phyloP scores from a whole-genome alignment of 2,888 invertebrate genomes.

The Brenthis daphne region DNA sequence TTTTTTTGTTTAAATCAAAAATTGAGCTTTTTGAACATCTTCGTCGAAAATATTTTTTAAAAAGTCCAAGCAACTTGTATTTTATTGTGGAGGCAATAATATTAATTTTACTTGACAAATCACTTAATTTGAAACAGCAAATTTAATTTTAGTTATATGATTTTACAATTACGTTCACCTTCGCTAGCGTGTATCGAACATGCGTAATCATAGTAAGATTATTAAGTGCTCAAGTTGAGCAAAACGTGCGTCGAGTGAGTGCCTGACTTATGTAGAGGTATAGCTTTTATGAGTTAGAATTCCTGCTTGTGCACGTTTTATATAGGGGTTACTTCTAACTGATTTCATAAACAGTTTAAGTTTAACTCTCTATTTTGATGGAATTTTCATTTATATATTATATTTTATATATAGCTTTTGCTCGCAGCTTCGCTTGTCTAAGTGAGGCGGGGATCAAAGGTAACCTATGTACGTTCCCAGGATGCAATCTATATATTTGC shows the following conservation, averaged over 20 bases:
- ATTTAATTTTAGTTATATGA: neutral
- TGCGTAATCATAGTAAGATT: neutral
- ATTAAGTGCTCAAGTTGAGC: neutral
- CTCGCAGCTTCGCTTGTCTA: too few relatives aligned
- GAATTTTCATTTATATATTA: neutral
- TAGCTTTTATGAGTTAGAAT: neutral
- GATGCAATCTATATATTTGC: too few relatives aligned
- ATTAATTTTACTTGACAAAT: too few relatives aligned
- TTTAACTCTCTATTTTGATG: neutral
- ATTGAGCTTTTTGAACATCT: too few relatives aligned
- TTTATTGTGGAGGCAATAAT: too few relatives aligned
- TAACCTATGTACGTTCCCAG: too few relatives aligned
- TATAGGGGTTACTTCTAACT: neutral
- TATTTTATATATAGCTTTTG: neutral
- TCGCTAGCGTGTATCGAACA: slow-evolving; percentile 5
- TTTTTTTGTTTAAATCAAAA: too few relatives aligned
- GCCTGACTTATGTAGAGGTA: neutral
- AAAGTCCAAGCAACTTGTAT: too few relatives aligned
- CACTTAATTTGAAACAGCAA: neutral
- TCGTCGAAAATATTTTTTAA: too few relatives aligned
- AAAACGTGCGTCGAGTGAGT: slow-evolving; percentile 1
- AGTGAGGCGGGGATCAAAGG: too few relatives aligned
- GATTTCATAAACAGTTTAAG: neutral
- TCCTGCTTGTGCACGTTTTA: slow-evolving; percentile 19
- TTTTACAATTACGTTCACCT: neutral